Conservation (phyloP, 2,797 vertebrate species). For the Setipinna tenuifilis region DNA sequence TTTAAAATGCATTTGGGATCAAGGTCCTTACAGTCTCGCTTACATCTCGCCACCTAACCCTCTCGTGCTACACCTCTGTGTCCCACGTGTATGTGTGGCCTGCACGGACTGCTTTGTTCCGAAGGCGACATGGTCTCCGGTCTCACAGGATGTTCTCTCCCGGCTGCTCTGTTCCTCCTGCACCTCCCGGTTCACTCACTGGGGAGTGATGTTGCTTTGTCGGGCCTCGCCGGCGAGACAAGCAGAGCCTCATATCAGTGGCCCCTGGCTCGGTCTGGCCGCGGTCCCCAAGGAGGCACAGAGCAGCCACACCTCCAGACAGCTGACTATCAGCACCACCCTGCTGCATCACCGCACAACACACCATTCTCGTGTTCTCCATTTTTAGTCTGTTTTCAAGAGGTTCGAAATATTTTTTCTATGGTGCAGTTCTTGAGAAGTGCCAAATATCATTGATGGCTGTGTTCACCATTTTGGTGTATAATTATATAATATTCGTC, state of each 20-base stretch:
- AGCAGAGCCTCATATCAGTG: not conserved
- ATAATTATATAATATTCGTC: not conserved
- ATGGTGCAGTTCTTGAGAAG: not conserved
- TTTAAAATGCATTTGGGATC: not conserved
- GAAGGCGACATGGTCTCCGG: not conserved
- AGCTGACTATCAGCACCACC: not conserved
- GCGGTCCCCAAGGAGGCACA: not conserved
- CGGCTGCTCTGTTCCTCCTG: not conserved
- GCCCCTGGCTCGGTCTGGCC: constrained; percentile 9
- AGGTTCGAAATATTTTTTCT: too few species aligned
- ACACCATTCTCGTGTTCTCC: not conserved
- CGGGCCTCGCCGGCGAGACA: not conserved
- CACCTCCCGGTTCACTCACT: not conserved
- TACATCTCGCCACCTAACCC: not conserved
- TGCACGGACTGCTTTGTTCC: not conserved
- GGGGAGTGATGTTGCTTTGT: not conserved
- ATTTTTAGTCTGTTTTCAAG: not conserved
- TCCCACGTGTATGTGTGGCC: not conserved
- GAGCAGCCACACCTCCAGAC: constrained; percentile 18
- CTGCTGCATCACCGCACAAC: constrained; percentile 1
- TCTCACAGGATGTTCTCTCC: not conserved
- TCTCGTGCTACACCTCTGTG: not conserved
- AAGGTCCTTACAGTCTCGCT: not conserved
- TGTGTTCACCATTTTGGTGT: not conserved
- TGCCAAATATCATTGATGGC: not conserved